A percentile compares a stretch with the other conserved stretches of the same genome.
Evolutionary conservation across 2,113 vertebrate genomes (phyloP).

Genomic region (Hypocryptadius cinnamomeus): DNA sequence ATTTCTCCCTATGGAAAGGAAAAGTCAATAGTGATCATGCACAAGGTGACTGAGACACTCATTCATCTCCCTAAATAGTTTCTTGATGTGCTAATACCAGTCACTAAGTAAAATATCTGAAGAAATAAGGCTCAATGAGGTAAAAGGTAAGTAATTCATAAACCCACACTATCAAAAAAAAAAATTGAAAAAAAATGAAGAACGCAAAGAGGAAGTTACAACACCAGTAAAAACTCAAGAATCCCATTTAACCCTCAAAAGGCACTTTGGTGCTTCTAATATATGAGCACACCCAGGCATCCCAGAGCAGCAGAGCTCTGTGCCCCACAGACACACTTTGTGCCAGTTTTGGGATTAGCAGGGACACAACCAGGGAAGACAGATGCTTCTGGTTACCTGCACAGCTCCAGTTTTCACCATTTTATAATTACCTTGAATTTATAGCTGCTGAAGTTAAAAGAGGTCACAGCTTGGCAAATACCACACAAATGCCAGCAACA

Average conservation of each 20-base stretch:
- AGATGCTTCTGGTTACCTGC: not conserved
- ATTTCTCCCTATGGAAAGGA: not conserved
- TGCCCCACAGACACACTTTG: no score
- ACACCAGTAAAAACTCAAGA: not conserved
- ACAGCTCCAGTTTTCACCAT: not conserved
- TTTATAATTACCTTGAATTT: not conserved
- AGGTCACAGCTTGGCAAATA: not conserved
- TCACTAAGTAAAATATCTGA: not conserved
- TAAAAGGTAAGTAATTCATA: not conserved
- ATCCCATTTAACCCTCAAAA: not conserved
- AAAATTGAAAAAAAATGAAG: accelerated
- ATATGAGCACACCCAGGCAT: not conserved
- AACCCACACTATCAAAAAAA: not conserved
- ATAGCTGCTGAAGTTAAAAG: not conserved
- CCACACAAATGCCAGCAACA: not conserved
- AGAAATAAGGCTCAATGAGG: not conserved
- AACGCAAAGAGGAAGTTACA: not conserved
- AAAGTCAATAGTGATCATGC: not conserved
- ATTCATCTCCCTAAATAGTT: not conserved
- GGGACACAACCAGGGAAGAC: not conserved
- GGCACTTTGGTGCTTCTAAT: not conserved
- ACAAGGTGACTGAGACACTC: not conserved
- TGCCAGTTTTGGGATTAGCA: not conserved
- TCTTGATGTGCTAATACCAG: not conserved
- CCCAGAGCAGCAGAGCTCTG: not conserved